phyloP scores from a whole-genome alignment of 2,888 invertebrate genomes.

The Eristalis pertinax region DNA sequence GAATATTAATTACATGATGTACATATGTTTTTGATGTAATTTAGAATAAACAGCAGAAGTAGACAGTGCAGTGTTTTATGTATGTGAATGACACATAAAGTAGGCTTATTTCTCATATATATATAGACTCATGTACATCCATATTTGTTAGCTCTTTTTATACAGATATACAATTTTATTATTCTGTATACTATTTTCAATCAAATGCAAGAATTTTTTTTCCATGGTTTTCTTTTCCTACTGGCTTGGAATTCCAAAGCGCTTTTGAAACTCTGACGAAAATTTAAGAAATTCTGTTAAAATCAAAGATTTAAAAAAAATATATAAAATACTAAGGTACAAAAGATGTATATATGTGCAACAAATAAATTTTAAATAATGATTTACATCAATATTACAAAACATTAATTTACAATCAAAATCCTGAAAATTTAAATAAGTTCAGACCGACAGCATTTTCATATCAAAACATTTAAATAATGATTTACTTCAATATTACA shows the following conservation, averaged over 20 bases:
- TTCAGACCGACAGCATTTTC: not conserved
- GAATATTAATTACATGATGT: not conserved
- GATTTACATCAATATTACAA: not conserved
- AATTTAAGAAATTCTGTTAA: not conserved
- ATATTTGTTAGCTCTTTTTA: constrained; percentile 10
- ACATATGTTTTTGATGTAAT: constrained; percentile 6
- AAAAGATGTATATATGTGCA: not conserved
- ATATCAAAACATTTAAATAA: not conserved
- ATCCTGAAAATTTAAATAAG: not conserved
- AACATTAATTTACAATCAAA: not conserved
- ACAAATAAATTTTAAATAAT: not conserved
- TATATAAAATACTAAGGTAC: not conserved
- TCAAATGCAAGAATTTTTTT: not conserved
- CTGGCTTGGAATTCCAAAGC: not conserved
- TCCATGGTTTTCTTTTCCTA: too few relatives aligned
- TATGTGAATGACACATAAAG: constrained; percentile 2
- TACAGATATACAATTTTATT: not conserved
- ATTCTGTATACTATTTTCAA: not conserved
- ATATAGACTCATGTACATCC: not conserved
- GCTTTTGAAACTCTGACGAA: not conserved
- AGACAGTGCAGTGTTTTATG: constrained; percentile 61
- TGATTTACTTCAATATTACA: too few relatives aligned
- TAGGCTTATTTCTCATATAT: not conserved
- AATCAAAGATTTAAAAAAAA: too few relatives aligned
- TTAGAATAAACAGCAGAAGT: constrained; percentile 49